These are phyloP conservation scores for Pterocles burchelli DNA, from an alignment of 2,113 vertebrate species.

Conservation along the genomic window DNA sequence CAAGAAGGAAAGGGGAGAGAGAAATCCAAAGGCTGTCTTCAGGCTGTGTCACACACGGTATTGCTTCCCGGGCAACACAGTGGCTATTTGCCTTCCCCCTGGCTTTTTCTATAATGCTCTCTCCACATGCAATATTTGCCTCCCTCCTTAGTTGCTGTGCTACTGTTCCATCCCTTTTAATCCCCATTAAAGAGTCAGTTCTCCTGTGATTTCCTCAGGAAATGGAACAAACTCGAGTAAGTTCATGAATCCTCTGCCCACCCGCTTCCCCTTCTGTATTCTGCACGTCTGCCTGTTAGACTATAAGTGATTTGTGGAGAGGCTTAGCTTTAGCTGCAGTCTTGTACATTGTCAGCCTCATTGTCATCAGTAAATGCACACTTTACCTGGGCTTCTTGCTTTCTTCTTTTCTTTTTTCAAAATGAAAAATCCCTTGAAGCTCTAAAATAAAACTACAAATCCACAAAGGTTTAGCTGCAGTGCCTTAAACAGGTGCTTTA, in stretches of 20 bases:
- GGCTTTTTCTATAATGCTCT: neutral
- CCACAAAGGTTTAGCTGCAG: slow-evolving; percentile 11
- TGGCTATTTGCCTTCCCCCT: neutral
- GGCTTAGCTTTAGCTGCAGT: slow-evolving; percentile 28
- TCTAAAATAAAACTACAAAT: slow-evolving; percentile 50
- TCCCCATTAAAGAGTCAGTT: neutral
- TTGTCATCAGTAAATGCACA: slow-evolving; percentile 31
- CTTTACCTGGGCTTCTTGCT: slow-evolving; percentile 7
- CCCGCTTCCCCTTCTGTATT: neutral
- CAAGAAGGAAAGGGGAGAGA: neutral
- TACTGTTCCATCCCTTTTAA: slow-evolving; percentile 5
- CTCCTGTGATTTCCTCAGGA: slow-evolving; percentile 52
- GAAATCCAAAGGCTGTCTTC: neutral
- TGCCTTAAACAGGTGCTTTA: slow-evolving; percentile 41
- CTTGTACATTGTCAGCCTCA: slow-evolving; percentile 19
- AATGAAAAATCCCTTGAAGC: slow-evolving; percentile 44
- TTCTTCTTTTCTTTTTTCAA: slow-evolving; percentile 55
- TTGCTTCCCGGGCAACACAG: neutral
- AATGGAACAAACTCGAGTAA: slow-evolving; percentile 32
- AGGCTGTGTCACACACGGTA: neutral
- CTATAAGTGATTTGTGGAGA: slow-evolving; percentile 35
- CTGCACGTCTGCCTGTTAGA: slow-evolving; percentile 33
- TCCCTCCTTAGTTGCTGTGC: neutral
- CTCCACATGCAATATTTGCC: neutral
- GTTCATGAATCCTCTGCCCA: slow-evolving; percentile 7